Base-by-base conservation (phyloP, 2,888 invertebrate genomes). In the Monochamus alternatus region DNA sequence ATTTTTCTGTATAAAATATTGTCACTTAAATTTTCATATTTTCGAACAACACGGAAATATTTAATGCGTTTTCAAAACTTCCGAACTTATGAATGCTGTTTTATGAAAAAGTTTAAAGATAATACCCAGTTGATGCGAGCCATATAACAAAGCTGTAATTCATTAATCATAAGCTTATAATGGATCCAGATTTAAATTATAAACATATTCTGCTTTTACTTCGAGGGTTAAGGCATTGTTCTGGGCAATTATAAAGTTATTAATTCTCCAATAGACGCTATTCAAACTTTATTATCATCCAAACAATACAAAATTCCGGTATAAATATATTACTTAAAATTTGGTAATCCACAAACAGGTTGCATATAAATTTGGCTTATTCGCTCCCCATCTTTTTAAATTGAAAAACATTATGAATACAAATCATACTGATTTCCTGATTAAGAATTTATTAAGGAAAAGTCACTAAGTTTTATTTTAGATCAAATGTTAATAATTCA, bases 101-200 rank as follows among this genome's bases (percentile, higher is more conserved):
- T 14, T 55, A 22, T 51, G 5, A 68, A 66, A 68, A 68, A 43
- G 32, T 51, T 68, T 44, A 7, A 30, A 32, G 58, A 59, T 59
- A 68, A 68, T 30, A 30, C 59, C 58, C 38, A 59, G 58, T 30
- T 59, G 58, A 59, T 14, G 67, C 38, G 55, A 67, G 31, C 43
- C 32, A 44, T 14, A 66, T 31, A 68, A 52, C 58, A 59, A 44
- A 58, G 58, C 68, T 44, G 58, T 5, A 55, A 55, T 55, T 55
- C 68, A 68, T 68, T 68, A 68, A 68, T 68, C 59, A 68, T 59
- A 52, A 58, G 44, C 38, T 58, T 68, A 59, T 59, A 68, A 68
- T 59, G 68, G 68, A 68, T 59, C 32, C 43, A 43, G 58, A 68
- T 31, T 68, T 43, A 68, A 68, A 68, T 68, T 68, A 68, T 68